Conservation (phyloP, 2,113 vertebrate species). For the Myrmecophaga tridactyla region DNA sequence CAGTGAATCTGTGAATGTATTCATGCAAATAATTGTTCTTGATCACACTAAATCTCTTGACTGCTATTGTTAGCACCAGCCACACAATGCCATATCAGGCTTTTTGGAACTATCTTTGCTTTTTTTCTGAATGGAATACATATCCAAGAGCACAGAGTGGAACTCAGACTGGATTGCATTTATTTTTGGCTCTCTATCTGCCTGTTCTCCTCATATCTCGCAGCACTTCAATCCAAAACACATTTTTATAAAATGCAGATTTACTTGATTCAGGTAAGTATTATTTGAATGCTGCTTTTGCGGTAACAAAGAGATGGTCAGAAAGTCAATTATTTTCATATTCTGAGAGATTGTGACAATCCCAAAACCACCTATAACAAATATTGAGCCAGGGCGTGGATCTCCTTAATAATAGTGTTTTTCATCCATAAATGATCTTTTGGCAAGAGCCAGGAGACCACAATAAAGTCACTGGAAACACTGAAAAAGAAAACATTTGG, state of each 20-base stretch:
- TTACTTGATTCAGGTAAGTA: conserved; percentile 15
- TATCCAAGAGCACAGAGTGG: neutral
- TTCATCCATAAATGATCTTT: conserved; percentile 57
- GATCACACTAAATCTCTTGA: conserved; percentile 51
- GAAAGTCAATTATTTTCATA: conserved; percentile 52
- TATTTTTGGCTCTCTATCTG: neutral
- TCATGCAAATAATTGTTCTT: conserved; percentile 53
- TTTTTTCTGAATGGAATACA: conserved; percentile 54
- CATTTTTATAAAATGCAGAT: conserved; percentile 32
- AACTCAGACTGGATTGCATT: conserved; percentile 7
- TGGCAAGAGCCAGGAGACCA: conserved; percentile 44
- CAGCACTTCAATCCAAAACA: neutral
- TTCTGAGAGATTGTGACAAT: conserved; percentile 37
- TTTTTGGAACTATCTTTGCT: conserved; percentile 36
- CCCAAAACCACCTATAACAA: neutral
- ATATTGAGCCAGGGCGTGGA: conserved; percentile 29
- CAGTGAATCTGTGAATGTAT: conserved; percentile 35
- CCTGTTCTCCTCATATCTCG: conserved; percentile 39
- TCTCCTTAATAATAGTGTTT: conserved; percentile 58
- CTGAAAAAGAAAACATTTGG: conserved; percentile 53
- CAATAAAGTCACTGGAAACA: conserved; percentile 35
- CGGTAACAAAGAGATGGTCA: conserved; percentile 43
- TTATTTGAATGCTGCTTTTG: conserved; percentile 3
- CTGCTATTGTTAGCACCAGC: conserved; percentile 43
- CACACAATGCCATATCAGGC: neutral